A percentile compares a stretch with the other conserved stretches of the same genome.
Conservation (phyloP, 2,797 vertebrate genomes). For the Sandelia bainsii region DNA sequence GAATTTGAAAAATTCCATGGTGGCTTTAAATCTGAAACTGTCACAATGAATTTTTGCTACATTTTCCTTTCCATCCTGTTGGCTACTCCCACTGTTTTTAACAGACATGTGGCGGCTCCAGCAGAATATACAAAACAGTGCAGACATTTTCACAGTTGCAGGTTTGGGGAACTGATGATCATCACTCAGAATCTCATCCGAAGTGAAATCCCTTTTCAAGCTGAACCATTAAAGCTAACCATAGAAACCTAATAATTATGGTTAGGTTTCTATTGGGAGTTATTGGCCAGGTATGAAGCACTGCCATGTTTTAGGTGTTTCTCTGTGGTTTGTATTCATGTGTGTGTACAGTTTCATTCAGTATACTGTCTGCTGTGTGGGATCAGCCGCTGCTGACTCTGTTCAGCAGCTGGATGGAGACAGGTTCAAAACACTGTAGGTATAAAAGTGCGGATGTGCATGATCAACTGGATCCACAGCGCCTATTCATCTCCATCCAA, state of each 20-base stretch:
- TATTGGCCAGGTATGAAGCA: background rate
- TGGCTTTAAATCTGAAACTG: constrained; percentile 21
- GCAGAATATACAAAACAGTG: constrained; percentile 7
- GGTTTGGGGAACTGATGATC: constrained; percentile 25
- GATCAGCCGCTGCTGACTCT: constrained; percentile 36
- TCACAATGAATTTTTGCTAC: background rate
- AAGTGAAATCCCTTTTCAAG: background rate
- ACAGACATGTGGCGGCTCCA: constrained; percentile 11
- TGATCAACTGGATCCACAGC: constrained; percentile 8
- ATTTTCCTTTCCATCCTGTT: constrained; percentile 12
- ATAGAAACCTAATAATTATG: background rate
- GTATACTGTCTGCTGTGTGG: constrained; percentile 20
- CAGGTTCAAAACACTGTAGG: constrained; percentile 15
- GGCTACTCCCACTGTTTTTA: constrained; percentile 8
- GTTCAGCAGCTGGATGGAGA: constrained; percentile 41
- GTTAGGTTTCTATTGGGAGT: background rate
- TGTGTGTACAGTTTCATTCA: constrained; percentile 1
- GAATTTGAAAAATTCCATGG: constrained; percentile 19
- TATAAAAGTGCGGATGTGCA: constrained; percentile 11
- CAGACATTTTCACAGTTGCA: background rate
- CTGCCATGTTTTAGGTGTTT: constrained; percentile 19
- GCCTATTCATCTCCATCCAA: constrained; percentile 64
- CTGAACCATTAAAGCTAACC: background rate
- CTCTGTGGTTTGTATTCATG: background rate
- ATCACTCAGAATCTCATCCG: background rate